A percentile compares a stretch with the other conserved stretches of the same genome.
Evolutionary conservation across 2,888 invertebrate genomes (phyloP).

Genomic region (Sarcophaga caerulescens): DNA sequence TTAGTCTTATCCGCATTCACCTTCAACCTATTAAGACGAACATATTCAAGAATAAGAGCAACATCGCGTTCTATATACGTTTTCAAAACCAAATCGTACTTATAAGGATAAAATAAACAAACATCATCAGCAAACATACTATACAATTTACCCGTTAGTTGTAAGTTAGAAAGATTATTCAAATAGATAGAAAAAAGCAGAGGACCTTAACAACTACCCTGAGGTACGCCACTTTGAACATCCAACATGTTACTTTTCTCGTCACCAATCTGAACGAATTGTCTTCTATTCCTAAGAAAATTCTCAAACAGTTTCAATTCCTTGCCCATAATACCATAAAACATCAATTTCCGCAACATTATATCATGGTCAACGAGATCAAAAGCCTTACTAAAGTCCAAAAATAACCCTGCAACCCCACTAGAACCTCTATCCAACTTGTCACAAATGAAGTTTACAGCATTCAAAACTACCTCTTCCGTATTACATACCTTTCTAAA

Average conservation of each 20-base stretch:
- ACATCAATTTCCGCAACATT: constrained; percentile 1
- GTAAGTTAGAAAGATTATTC: constrained; percentile 3
- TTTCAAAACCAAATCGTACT: constrained; percentile 1
- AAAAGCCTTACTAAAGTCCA: constrained; percentile 29
- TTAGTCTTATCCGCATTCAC: too few relatives aligned
- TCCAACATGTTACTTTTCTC: neutral
- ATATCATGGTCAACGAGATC: constrained; percentile 10
- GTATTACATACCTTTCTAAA: neutral
- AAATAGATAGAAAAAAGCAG: constrained; percentile 6
- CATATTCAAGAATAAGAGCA: neutral
- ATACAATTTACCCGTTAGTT: neutral
- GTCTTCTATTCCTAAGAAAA: too few relatives aligned
- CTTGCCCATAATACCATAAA: neutral
- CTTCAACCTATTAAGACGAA: too few relatives aligned
- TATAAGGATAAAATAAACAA: constrained; percentile 5
- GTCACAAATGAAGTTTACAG: constrained; percentile 10
- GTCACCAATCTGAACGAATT: neutral
- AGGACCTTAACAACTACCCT: constrained; percentile 11
- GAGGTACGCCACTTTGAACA: neutral
- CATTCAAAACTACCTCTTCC: neutral
- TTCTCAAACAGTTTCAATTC: too few relatives aligned
- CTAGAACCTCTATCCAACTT: neutral
- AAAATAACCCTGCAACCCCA: constrained; percentile 9
- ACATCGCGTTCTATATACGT: constrained; percentile 4
- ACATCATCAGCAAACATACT: constrained; percentile 9